A percentile compares a stretch with the other conserved stretches of the same genome.
Conservation (phyloP, 2,113 vertebrate species). For the Serilophus lunatus region DNA sequence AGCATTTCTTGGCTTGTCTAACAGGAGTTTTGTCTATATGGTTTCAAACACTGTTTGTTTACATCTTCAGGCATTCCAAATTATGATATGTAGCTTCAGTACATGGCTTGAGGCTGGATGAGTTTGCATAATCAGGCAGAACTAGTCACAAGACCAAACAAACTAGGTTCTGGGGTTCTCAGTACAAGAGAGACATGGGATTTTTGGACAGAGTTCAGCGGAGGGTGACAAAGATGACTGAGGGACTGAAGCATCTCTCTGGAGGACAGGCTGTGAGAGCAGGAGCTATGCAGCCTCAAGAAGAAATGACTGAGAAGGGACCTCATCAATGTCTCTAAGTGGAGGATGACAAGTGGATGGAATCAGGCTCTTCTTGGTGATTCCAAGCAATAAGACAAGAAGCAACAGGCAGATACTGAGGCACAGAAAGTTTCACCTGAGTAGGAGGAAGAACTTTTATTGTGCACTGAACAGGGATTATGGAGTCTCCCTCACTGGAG, state of each 20-base stretch:
- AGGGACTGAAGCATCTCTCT: not conserved
- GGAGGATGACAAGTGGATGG: not conserved
- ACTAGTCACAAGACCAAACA: not conserved
- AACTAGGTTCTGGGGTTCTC: not conserved
- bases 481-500: not conserved
- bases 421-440: not conserved
- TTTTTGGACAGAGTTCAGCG: not conserved
- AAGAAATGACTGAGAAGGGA: not conserved
- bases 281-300: not conserved
- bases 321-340: not conserved
- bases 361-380: rapidly evolving
- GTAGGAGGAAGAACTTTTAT: not conserved
- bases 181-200: not conserved
- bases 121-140: not conserved
- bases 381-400: not conserved
- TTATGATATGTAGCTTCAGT: not conserved
- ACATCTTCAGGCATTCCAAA: not conserved
- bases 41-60: not conserved
- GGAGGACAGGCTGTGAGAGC: not conserved
- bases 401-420: not conserved
- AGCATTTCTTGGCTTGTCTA: not conserved
- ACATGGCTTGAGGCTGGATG: not conserved
- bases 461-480: not conserved
- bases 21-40: not conserved
- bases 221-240: not conserved